Percentiles rank a stretch among this genome's conserved stretches.
Evolutionary conservation across 1,140 invertebrate genomes (phyloP).

Genomic region (Pseudomyrmex gracilis): DNA sequence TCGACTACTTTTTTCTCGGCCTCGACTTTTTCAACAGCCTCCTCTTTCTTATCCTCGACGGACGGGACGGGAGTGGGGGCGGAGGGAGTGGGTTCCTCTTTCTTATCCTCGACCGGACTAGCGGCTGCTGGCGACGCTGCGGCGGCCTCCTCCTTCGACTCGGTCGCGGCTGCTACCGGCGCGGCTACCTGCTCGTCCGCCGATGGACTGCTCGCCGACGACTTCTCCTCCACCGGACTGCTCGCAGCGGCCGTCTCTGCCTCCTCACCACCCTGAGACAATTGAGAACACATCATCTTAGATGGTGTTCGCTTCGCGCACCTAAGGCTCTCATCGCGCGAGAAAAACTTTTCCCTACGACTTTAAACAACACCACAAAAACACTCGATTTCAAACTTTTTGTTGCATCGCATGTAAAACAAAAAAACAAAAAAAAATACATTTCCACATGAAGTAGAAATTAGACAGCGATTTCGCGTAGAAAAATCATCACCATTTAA

Average conservation of each 20-base stretch:
- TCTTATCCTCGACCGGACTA: constrained; percentile 72
- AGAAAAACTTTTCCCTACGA: too few relatives aligned
- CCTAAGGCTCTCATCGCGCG: too few relatives aligned
- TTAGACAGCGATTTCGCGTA: neutral
- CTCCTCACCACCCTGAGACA: constrained; percentile 82
- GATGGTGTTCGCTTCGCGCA: neutral
- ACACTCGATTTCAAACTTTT: too few relatives aligned
- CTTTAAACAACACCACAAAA: too few relatives aligned
- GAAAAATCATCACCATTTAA: neutral
- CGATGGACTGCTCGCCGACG: constrained; percentile 80
- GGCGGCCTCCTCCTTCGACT: constrained; percentile 72
- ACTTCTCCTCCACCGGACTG: constrained; percentile 80
- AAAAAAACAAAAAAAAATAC: neutral
- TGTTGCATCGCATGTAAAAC: too few relatives aligned
- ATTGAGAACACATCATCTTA: neutral
- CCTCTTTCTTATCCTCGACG: constrained; percentile 75
- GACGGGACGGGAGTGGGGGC: constrained; percentile 73
- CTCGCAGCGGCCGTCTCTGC: constrained; percentile 71
- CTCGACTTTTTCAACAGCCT: constrained; percentile 75
- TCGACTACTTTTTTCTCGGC: constrained; percentile 81
- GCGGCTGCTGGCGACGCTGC: constrained; percentile 49
- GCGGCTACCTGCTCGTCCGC: constrained; percentile 75
- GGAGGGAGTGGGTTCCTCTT: constrained; percentile 74
- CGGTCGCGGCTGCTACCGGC: constrained; percentile 34
- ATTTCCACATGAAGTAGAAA: neutral